Evolutionary conservation across 2,113 vertebrate species (phyloP).

Genomic region (Geococcyx californianus): DNA sequence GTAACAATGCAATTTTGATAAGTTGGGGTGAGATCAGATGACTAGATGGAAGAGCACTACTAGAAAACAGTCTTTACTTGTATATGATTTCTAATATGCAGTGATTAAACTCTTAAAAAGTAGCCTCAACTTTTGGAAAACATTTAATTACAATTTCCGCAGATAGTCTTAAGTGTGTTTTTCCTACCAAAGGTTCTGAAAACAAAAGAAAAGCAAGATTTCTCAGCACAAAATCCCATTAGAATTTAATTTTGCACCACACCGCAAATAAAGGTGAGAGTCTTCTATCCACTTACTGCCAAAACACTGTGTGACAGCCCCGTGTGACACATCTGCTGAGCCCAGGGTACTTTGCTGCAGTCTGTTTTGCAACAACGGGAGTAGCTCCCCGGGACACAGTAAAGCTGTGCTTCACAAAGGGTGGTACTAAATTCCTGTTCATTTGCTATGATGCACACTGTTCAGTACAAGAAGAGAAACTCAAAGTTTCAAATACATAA

Average conservation of each 20-base stretch:
- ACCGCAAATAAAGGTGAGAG: not conserved
- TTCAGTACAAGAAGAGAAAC: not conserved
- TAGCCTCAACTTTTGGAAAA: not conserved
- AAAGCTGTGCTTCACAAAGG: not conserved
- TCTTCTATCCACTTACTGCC: not conserved
- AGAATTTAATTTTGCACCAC: not conserved
- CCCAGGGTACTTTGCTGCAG: not conserved
- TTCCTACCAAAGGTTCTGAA: not conserved
- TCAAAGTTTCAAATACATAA: not conserved
- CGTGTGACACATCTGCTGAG: not conserved
- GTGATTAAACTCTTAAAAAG: not conserved
- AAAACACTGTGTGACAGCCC: not conserved
- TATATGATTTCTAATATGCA: not conserved
- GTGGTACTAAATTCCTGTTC: not conserved
- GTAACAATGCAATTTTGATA: not conserved
- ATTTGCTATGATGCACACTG: accelerated
- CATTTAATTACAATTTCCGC: not conserved
- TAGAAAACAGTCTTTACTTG: not conserved
- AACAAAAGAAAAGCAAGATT: not conserved
- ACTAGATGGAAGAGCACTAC: not conserved
- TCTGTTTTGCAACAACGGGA: not conserved
- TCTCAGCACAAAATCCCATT: not conserved
- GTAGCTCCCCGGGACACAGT: not conserved
- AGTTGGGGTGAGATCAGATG: not conserved
- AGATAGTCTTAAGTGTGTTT: not conserved